phyloP scores from a whole-genome alignment of 2,888 invertebrate species.

The Leucophora obtusa region DNA sequence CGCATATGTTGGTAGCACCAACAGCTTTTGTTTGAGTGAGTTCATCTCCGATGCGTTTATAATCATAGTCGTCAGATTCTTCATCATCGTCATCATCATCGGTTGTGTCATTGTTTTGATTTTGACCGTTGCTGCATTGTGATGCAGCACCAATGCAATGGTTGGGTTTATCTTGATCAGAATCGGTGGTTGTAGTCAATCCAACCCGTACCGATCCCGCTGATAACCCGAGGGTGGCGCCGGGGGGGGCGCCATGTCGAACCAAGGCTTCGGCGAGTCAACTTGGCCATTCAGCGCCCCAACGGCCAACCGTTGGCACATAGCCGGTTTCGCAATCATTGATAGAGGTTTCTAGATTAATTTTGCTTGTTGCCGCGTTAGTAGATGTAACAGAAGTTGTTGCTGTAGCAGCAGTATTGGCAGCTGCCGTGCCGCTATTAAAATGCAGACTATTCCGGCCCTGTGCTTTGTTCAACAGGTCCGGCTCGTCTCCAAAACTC shows the following conservation, averaged over 20 bases:
- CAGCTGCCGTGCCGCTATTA: constrained; percentile 73
- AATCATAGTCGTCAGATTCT: constrained; percentile 47
- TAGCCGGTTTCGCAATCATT: constrained; percentile 82
- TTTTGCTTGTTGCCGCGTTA: constrained; percentile 76
- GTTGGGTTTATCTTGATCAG: constrained; percentile 71
- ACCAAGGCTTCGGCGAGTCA: constrained; percentile 89
- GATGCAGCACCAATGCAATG: constrained; percentile 67
- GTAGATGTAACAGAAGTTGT: constrained; percentile 69
- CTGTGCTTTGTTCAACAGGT: constrained; percentile 81
- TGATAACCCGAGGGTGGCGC: constrained; percentile 75
- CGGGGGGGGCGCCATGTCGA: constrained; percentile 76
- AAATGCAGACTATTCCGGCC: constrained; percentile 80
- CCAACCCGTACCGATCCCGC: constrained; percentile 76
- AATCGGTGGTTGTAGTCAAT: constrained; percentile 75
- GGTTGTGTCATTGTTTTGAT: constrained; percentile 70
- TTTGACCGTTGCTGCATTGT: constrained; percentile 65
- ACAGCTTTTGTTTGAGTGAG: constrained; percentile 7
- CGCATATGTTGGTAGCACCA: constrained; percentile 50
- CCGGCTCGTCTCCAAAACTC: constrained; percentile 83
- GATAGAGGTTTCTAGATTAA: constrained; percentile 77
- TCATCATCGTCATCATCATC: constrained; percentile 67
- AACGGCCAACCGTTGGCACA: constrained; percentile 91
- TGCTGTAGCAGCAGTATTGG: constrained; percentile 67
- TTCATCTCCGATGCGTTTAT: constrained; percentile 30
- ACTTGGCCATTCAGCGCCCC: constrained; percentile 98